Base-by-base conservation (phyloP, 2,888 invertebrate species). In the Choristoneura rosaceana region DNA sequence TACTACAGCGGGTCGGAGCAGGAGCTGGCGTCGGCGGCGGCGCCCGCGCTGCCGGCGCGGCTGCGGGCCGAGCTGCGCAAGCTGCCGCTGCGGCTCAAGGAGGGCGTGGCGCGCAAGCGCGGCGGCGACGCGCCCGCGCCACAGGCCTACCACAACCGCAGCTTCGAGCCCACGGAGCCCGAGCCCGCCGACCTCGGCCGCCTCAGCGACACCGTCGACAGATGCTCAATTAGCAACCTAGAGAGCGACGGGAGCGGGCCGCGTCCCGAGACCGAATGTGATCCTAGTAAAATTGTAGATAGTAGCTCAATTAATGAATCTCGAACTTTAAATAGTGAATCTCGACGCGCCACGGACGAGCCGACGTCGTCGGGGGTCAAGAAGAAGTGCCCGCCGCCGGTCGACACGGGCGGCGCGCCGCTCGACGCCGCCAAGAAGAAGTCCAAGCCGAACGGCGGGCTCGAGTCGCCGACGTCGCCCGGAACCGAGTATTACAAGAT, bases 401-500 rank as follows among this genome's bases (percentile, higher is more conserved):
- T 95, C 63, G 95, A 95, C 77, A 95, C 95, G 1, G 94, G 94
- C 45, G 93, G 94, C 50, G 50, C 17, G 50, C 8, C 50, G 47
- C 47, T 7, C 5, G n/a, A 15, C 47, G n/a, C n/a, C n/a, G 47
- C 3, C 3, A 90, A 91, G 71, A 83, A 84, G 73, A 77, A 85
- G 59, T 91, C 95, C 41, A 95, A 95, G 81, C 85, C 92, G 59
- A 93, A 94, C 80, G 91, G 91, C 74, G 94, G 90, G 43, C 87
- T 93, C 76, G 95, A 94, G 83, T 94, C 95, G 74, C 95, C 95
- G 0, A 95, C 94, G 75, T 94, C 95, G 73, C 95, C 95, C 14
- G 94, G 94, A 77, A 95, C 95, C 61, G 96, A 96, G 79, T 96
- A 96, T 85, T 96, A 95, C 86, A 96, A 96, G 83, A 95, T 96